Percentiles rank a stretch among this genome's conserved stretches.
Evolutionary conservation across 2,113 vertebrate genomes (phyloP).

Genomic region (Daboia siamensis): DNA sequence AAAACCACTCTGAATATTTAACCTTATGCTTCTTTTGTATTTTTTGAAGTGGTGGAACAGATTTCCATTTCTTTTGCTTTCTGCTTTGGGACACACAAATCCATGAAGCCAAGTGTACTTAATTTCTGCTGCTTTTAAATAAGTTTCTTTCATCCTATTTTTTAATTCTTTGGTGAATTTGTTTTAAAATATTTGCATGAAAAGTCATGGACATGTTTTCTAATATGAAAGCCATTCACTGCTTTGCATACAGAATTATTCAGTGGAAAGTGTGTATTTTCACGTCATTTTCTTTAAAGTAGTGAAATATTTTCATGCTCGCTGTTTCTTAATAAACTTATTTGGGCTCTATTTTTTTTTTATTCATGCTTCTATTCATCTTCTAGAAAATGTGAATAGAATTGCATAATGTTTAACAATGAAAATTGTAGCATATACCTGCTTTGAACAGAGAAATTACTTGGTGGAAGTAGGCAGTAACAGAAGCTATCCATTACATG

Average conservation of each 20-base stretch:
- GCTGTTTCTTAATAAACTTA: neutral
- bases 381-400: neutral
- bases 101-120: neutral
- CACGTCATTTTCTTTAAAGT: neutral
- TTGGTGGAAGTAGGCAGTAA: neutral
- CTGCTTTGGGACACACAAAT: neutral
- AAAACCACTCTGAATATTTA: neutral
- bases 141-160: neutral
- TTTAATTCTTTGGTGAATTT: neutral
- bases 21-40: neutral
- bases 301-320: neutral
- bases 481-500: constrained; percentile 3
- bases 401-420: neutral
- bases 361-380: neutral
- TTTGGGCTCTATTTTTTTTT: neutral
- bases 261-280: neutral
- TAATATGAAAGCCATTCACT: neutral
- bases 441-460: constrained; percentile 9
- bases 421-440: neutral
- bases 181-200: neutral
- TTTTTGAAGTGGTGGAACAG: neutral
- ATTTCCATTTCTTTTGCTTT: neutral
- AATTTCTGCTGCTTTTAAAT: neutral
- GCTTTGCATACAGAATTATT: neutral
- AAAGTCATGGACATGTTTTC: neutral